phyloP scores from a whole-genome alignment of 37 sponge, comb jelly and placozoan genomes.

The Spongilla lacustris region DNA sequence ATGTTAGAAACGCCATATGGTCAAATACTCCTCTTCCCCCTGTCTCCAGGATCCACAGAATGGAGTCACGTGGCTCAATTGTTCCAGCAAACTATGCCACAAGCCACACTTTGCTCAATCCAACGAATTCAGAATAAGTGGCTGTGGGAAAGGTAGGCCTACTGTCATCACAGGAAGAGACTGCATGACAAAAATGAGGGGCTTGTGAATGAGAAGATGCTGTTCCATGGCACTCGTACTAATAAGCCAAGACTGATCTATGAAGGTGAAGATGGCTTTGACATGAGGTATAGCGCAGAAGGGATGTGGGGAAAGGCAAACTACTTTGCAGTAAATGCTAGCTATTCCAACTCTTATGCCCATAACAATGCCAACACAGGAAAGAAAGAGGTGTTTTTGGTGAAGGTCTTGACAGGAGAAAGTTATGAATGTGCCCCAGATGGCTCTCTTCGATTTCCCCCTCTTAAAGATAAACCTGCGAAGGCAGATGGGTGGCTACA shows the following conservation, averaged over 20 bases:
- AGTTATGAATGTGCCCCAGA: conserved; percentile 21
- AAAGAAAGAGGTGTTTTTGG: neutral
- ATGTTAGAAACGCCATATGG: too few species aligned
- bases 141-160: conserved; percentile 61
- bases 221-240: conserved; percentile 61
- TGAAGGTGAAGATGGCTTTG: conserved; percentile 59
- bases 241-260: conserved; percentile 33
- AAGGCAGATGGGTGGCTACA: neutral
- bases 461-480: conserved; percentile 4
- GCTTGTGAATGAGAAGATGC: conserved; percentile 28
- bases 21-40: neutral
- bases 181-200: too few species aligned
- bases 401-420: conserved; percentile 49
- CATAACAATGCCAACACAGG: conserved; percentile 5
- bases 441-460: conserved; percentile 39
- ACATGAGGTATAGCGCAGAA: conserved; percentile 41
- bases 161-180: conserved; percentile 8
- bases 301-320: conserved; percentile 69
- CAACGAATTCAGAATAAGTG: conserved; percentile 68
- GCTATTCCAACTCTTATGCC: conserved; percentile 59
- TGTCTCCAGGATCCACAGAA: neutral
- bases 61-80: neutral
- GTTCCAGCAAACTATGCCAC: conserved; percentile 21
- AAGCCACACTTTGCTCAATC: neutral
- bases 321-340: conserved; percentile 74